Conservation (phyloP, 2,797 vertebrate species). For the Crotalus adamanteus region DNA sequence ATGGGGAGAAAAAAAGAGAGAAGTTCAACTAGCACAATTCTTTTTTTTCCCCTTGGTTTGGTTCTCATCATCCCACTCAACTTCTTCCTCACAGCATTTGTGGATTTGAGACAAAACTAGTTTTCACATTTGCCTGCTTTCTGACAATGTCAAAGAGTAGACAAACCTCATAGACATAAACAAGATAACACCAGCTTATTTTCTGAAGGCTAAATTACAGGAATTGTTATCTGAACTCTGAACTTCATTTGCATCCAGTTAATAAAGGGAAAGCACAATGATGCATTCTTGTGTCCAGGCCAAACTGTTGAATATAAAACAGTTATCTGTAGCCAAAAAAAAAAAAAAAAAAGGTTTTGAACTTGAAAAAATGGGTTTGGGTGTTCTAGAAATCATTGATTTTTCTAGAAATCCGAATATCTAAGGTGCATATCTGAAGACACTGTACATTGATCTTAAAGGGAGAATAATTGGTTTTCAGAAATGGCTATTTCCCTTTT, state of each 20-base stretch:
- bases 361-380: constrained; percentile 4
- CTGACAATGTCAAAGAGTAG: constrained; percentile 62
- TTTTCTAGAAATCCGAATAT: constrained; percentile 24
- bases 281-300: constrained; percentile 59
- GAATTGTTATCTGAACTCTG: constrained; percentile 47
- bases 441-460: not conserved
- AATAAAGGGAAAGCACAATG: constrained; percentile 40
- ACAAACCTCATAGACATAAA: constrained; percentile 62
- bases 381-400: constrained; percentile 23
- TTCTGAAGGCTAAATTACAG: constrained; percentile 39
- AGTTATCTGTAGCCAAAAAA: constrained; percentile 39
- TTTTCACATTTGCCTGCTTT: constrained; percentile 53
- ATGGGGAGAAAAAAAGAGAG: not conserved
- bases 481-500: not conserved
- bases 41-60: constrained; percentile 1
- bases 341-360: constrained; percentile 15
- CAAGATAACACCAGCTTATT: constrained; percentile 62
- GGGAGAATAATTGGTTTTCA: not conserved
- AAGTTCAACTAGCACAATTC: not conserved
- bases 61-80: constrained; percentile 21
- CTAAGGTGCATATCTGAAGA: not conserved
- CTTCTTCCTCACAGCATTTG: not conserved
- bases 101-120: constrained; percentile 54
- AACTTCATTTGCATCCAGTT: constrained; percentile 43
- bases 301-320: constrained; percentile 40